Base-by-base conservation (phyloP, 37 sponge, comb jelly and placozoan species). In the Spongilla lacustris region DNA sequence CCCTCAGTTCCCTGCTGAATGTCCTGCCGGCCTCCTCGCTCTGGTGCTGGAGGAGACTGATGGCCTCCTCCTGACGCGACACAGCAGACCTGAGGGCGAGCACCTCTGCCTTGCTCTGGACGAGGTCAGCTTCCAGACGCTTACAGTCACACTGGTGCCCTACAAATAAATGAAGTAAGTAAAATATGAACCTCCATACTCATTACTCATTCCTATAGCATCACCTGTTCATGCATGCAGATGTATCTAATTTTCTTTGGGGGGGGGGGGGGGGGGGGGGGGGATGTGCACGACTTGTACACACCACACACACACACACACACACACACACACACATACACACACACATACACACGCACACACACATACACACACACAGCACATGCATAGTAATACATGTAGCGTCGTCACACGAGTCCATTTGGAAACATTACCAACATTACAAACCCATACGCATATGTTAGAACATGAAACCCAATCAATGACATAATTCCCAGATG, bases 41-140 rank as follows among this genome's bases (percentile, higher is more conserved):
- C 71, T 86, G 84, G 34, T 90, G 83, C 66, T 87, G 26, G 12
- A 90, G 73, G 25, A 93, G 74, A 0, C 11, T 14, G 27, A 82
- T 78, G 27, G 80, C 50, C 21, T 92, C 91, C 28, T 84, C 49
- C 9, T 72, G 41, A 10, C 67, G 49, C 37, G 89, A 27, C 27
- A 91, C 36, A 30, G 48, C 66, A 6, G 94, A 74, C 30, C 76
- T 71, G 24, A 83, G 66, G 4, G 25, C 32, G 24, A 76, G 66
- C 26, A 90, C 31, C 71, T 87, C 88, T 14, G 83, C 75, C 26
- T 83, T 89, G 48, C 77, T 71, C 12, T 66, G 11, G 22, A 58
- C 25, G 11, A 90, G 77, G 31, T 84, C 85, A 3, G 87, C 81
- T 58, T 93, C 87, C 29, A 87, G 66, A 6, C 69, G 80, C 38